Evolutionary conservation across 2,113 vertebrate genomes (phyloP).

Genomic region (Semnopithecus entellus): DNA sequence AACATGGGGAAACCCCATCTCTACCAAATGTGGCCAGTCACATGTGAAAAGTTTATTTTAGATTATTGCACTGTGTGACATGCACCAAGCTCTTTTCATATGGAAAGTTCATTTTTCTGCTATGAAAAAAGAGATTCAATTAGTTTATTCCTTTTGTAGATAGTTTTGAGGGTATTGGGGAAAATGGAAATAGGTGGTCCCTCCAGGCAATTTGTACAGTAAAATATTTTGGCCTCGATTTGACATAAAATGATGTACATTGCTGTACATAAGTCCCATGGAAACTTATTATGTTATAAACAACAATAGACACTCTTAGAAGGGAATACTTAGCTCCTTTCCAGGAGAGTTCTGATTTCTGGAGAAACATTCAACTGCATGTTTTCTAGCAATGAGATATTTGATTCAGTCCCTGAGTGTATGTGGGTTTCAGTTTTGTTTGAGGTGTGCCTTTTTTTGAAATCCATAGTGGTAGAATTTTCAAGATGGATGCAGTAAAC

Average conservation of each 20-base stretch:
- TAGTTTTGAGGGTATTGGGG: not conserved
- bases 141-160: not conserved
- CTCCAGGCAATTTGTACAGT: not conserved
- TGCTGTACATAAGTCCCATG: not conserved
- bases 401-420: not conserved
- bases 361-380: not conserved
- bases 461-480: not conserved
- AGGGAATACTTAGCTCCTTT: not conserved
- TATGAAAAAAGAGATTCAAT: not conserved
- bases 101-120: not conserved
- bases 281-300: slow-evolving; percentile 44
- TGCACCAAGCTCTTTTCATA: not conserved
- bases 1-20: too few relatives aligned
- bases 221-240: not conserved
- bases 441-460: not conserved
- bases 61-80: not conserved
- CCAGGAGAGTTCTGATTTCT: not conserved
- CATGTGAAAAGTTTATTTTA: slow-evolving; percentile 25
- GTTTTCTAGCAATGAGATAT: not conserved
- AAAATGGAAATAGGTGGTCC: not conserved
- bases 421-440: not conserved
- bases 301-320: not conserved
- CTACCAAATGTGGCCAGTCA: not conserved
- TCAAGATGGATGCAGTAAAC: not conserved
- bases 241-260: not conserved